phyloP scores from a whole-genome alignment of 2,797 vertebrate species.

The Chaenodraco wilsoni region DNA sequence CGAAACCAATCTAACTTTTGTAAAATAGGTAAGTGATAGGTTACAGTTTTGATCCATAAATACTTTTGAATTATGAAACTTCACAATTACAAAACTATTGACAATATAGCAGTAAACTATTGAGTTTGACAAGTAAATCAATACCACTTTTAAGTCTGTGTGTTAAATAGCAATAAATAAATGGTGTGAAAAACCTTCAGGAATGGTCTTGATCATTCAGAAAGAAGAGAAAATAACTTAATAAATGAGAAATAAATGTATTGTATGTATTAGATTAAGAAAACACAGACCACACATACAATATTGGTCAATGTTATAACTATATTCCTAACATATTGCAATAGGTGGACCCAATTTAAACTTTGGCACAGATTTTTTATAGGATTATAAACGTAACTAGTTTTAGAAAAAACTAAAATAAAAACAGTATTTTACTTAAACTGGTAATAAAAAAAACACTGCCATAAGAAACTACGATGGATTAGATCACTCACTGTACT shows the following conservation, averaged over 20 bases:
- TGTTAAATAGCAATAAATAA: slow-evolving; percentile 10
- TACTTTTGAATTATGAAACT: neutral
- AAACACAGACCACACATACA: neutral
- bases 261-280: slow-evolving; percentile 4
- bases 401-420: slow-evolving; percentile 29
- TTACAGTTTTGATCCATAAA: neutral
- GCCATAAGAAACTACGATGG: slow-evolving; percentile 40
- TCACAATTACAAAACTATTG: neutral
- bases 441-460: slow-evolving; percentile 24
- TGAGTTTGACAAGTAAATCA: neutral
- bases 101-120: neutral
- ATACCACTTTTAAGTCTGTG: slow-evolving; percentile 1
- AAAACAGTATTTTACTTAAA: slow-evolving; percentile 10
- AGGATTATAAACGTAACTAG: slow-evolving; percentile 4
- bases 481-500: slow-evolving; percentile 57
- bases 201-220: neutral
- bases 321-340: slow-evolving; percentile 17
- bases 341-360: slow-evolving; percentile 25
- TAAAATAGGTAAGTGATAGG: slow-evolving; percentile 3
- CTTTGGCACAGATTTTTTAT: slow-evolving; percentile 12
- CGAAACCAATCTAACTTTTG: neutral
- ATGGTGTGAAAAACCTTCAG: slow-evolving; percentile 6
- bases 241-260: slow-evolving; percentile 15
- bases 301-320: slow-evolving; percentile 1
- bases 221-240: slow-evolving; percentile 5